These are phyloP conservation scores for Leptopilina syphax DNA, from an alignment of 2,888 invertebrate genomes.

Conservation along the genomic window DNA sequence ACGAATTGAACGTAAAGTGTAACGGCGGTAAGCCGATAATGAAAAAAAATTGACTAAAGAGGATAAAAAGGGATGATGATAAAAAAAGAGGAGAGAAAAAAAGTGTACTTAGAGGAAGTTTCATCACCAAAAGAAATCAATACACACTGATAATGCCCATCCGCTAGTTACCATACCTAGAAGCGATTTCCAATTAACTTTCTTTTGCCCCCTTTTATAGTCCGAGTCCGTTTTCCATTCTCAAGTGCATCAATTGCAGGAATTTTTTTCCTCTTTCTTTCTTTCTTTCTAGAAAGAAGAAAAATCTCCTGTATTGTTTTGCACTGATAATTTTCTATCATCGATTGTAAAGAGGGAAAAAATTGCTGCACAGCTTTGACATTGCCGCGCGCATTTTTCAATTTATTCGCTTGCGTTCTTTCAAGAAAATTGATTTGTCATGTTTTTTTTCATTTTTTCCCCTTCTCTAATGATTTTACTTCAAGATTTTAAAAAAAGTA, in stretches of 20 bases:
- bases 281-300: not conserved
- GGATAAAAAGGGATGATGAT: slow-evolving; percentile 3
- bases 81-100: no score
- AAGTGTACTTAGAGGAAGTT: slow-evolving; percentile 41
- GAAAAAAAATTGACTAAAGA: slow-evolving; percentile 43
- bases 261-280: not conserved
- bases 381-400: slow-evolving; percentile 15
- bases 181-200: slow-evolving; percentile 36
- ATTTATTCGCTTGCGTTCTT: not conserved
- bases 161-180: slow-evolving; percentile 45
- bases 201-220: slow-evolving; percentile 31
- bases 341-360: not conserved
- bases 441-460: not conserved
- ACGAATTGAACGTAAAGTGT: slow-evolving; percentile 54
- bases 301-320: slow-evolving; percentile 15
- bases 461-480: no score
- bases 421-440: not conserved
- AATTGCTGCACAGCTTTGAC: slow-evolving; percentile 23
- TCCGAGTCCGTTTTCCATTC: slow-evolving; percentile 1
- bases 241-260: slow-evolving; percentile 30
- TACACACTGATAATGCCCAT: slow-evolving; percentile 42
- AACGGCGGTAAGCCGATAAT: slow-evolving; percentile 56
- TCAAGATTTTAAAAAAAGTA: not conserved
- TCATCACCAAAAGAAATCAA: slow-evolving; percentile 53
- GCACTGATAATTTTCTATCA: slow-evolving; percentile 5